Base-by-base conservation (phyloP, 2,113 vertebrate genomes). In the Micromys minutus region DNA sequence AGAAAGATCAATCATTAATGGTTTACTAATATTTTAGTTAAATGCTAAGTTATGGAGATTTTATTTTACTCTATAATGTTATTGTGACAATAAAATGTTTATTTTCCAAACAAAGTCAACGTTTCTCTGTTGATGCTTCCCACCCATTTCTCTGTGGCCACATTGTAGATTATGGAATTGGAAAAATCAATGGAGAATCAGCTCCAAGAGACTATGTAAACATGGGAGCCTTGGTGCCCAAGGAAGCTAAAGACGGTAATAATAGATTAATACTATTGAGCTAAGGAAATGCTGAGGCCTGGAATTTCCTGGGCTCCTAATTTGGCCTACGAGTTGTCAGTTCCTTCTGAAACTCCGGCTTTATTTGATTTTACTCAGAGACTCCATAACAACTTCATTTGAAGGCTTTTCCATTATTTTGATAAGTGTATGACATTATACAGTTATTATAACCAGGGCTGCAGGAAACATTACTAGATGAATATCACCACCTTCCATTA, bases 341-440 rank as follows among this genome's bases (percentile, higher is more conserved):
- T 67, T 7, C 93, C 84, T 29, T 92, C 90, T 77, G 87, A 94
- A 71, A 67, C 81, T 96, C 61, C 95, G 95, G 96, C 94, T 96
- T 96, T 67, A 94, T 93, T 89, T 96, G 39, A 90, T 97, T 97
- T 98, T 87, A 97, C 45, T 97, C 93, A n/a, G 77, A 92, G 61
- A 63, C 31, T 96, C 72, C 79, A 67, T 86, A 96, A 95, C 85
- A 91, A 96, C 93, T 89, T 96, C 84, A 96, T 93, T 91, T 97
- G 92, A 96, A 12, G 87, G 91, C 93, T 98, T 97, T 97, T 96
- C 97, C 97, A 97, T 97, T 97, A 97, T 98, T 96, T 98, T 97
- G 94, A 98, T 52, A 42, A 98, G 94, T 96, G 89, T 94, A 97
- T 97, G 96, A 97, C 97, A 98, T 98, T 97, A 92, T 94, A 95